Base-by-base conservation (phyloP, 2,797 vertebrate genomes). In the Chelmon rostratus region DNA sequence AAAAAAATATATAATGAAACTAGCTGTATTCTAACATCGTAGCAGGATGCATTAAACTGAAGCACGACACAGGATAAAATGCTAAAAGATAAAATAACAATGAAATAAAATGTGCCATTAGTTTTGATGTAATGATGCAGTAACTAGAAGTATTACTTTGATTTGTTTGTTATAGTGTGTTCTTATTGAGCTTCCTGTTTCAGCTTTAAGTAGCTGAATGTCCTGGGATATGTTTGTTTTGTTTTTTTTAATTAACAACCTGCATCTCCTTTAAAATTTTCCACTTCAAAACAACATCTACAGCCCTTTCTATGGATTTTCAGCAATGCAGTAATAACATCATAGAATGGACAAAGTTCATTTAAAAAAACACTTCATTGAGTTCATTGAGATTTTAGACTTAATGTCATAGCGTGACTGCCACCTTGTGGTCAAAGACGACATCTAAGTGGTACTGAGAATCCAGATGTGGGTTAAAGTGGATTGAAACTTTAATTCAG, bases 361-460 rank as follows among this genome's bases (percentile, higher is more conserved):
- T 46, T 33, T 1, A 23, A 47, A 44, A 18, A 58, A 38, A 9
- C 2, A 15, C 25, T 65, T 35, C 6, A 66, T 18, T 49, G 25
- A 42, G 58, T 49, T 70, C 28, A 40, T 15, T 37, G 10, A 19
- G 13, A 38, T 7, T 12, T 9, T 37, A 6, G 2, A n/a, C 19
- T 12, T 40, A n/a, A 58, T 5, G 37, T 61, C 6, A 28, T 12
- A 13, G 3, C 8, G 0, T 31, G 44, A 66, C 74, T 89, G 78
- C 86, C 89, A 80, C 53, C 84, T 16, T 76, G 79, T 87, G 92
- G 89, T 57, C 6, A 58, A 57, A 57, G 5, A 71, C 28, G 1
- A 61, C 47, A 71, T 63, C 28, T n/a, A n/a, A n/a, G n/a, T n/a
- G n/a, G n/a, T 33, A 70, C 67, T 59, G 23, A 6, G 4, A 38